Base-by-base conservation (phyloP, 2,888 invertebrate species). In the Agelastica alni region DNA sequence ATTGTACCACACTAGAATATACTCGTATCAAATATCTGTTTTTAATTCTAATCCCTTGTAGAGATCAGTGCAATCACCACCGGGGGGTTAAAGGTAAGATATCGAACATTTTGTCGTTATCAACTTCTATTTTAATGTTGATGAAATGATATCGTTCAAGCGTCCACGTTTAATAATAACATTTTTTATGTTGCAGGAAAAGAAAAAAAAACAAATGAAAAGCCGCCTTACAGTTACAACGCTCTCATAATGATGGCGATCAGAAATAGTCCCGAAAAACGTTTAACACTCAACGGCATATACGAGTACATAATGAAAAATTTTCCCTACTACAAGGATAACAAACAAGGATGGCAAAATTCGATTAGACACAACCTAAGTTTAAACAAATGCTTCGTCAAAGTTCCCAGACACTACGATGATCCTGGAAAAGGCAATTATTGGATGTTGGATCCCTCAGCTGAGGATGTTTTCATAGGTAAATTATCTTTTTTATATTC, bases 231-330 rank as follows among this genome's bases (percentile, higher is more conserved):
- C 81, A 96, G 96, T 75, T 99, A 99, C 82, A 99, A 99, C 79
- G 97, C 98, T 0, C 83, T 99, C 43, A 99, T 99, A 70, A 98
- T 98, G 96, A 98, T 98, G 97, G 98, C 98, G 5, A 97, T 99
- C 45, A 81, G 96, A 16, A 91, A 93, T 75, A 95, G 94, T 72
- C 89, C 93, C 0, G 96, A 97, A 70, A 96, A 96, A 73, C 81
- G 96, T 20, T 83, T 97, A 16, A 97, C 97, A 0, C 81, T 97
- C 1, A 97, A 96, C 77, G 96, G 96, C 46, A 97, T 98, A 70
- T 97, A 98, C 81, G 96, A 96, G 78, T 99, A 95, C 78, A 99
- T 99, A 64, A 97, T 97, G 93, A 89, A 89, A 65, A 94, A 96
- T 76, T 99, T 97, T 73, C 98, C 98, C 0, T 99, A 97, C 76